Evolutionary conservation across 1,140 invertebrate genomes (phyloP).

Genomic region (Lysiphlebus fabarum): DNA sequence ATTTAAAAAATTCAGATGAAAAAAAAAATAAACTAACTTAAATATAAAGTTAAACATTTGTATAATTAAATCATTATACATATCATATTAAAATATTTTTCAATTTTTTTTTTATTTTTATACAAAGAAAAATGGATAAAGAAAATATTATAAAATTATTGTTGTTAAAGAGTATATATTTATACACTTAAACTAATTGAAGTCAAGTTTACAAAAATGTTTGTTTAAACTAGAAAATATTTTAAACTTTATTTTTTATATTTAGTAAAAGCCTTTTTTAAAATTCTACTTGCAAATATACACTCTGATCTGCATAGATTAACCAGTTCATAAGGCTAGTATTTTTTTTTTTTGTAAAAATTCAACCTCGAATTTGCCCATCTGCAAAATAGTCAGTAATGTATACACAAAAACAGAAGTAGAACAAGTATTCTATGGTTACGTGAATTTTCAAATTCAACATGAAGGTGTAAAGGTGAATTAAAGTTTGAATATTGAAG

Average conservation of each 20-base stretch:
- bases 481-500: slow-evolving; percentile 40
- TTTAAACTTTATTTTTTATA: not conserved
- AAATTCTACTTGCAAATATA: not conserved
- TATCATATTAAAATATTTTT: no score
- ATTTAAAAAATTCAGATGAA: no score
- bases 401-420: not conserved
- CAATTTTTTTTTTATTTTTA: no score
- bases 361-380: slow-evolving; percentile 23
- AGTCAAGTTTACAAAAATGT: slow-evolving; percentile 40
- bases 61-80: no score
- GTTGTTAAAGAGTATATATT: not conserved
- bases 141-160: slow-evolving; percentile 17
- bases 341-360: slow-evolving; percentile 23
- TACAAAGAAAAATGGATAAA: no score
- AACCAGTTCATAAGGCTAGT: slow-evolving; percentile 45
- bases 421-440: no score
- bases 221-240: slow-evolving; percentile 22
- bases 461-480: slow-evolving; percentile 25
- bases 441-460: no score
- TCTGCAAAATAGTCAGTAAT: slow-evolving; percentile 31
- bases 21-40: no score
- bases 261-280: no score
- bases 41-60: no score
- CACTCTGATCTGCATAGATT: slow-evolving; percentile 50
- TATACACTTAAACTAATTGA: slow-evolving; percentile 52